These are phyloP conservation scores for Fregetta grallaria DNA, from an alignment of 2,113 vertebrate genomes.

Conservation along the genomic window DNA sequence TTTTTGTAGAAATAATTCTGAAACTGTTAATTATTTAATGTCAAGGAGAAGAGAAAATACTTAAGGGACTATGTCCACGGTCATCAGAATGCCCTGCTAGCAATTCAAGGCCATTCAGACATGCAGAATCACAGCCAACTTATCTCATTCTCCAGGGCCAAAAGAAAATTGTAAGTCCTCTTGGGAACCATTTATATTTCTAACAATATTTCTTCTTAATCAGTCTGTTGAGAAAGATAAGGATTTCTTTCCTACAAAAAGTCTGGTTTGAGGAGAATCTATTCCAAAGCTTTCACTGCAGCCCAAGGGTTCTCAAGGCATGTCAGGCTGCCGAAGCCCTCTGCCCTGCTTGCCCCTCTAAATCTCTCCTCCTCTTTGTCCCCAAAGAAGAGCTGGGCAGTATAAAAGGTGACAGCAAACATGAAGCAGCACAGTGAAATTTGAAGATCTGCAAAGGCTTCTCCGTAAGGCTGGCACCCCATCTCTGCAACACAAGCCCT, in stretches of 20 bases:
- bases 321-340: background rate
- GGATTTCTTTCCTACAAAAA: background rate
- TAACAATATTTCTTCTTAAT: background rate
- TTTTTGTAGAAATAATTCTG: background rate
- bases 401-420: accelerated
- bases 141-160: background rate
- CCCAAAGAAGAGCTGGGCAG: background rate
- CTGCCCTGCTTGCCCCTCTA: background rate
- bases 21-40: background rate
- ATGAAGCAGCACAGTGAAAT: background rate
- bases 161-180: background rate
- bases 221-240: background rate
- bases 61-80: background rate
- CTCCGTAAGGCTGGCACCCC: background rate
- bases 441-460: background rate
- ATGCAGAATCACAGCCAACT: background rate
- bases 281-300: background rate
- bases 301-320: background rate
- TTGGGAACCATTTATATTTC: background rate
- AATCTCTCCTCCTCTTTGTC: background rate
- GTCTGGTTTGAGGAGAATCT: background rate
- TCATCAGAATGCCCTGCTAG: background rate
- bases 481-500: background rate
- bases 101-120: background rate
- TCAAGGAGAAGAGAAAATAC: background rate